Percentiles rank a stretch among this genome's conserved stretches.
Conservation (phyloP, 2,797 vertebrate species). For the Mus caroli region DNA sequence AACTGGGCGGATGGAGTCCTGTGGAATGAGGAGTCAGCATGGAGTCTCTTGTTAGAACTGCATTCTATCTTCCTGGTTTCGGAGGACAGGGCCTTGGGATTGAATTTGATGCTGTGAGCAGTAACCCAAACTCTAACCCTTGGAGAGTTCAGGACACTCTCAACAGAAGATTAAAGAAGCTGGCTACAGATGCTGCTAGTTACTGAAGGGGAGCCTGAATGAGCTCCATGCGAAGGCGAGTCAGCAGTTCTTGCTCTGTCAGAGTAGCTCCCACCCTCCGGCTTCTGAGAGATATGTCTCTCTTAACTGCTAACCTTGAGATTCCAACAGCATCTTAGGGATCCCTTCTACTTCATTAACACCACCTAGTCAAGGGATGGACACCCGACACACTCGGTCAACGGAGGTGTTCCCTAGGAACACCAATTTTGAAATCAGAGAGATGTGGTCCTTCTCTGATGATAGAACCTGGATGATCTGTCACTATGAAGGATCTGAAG, state of each 20-base stretch:
- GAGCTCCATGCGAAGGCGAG: not conserved
- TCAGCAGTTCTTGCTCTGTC: not conserved
- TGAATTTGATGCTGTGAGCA: not conserved
- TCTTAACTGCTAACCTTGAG: not conserved
- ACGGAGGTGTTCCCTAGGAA: conserved; percentile 5
- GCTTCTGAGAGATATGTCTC: not conserved
- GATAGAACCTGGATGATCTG: not conserved
- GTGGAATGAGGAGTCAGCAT: not conserved
- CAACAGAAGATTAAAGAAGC: not conserved
- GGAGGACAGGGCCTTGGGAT: not conserved
- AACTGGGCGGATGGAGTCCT: not conserved
- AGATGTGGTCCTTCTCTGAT: not conserved
- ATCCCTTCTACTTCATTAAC: not conserved
- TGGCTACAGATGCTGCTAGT: not conserved
- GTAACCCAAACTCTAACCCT: not conserved
- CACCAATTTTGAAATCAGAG: not conserved
- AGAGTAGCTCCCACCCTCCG: not conserved
- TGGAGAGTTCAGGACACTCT: not conserved
- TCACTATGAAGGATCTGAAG: not conserved
- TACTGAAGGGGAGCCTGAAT: not conserved
- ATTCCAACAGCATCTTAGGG: not conserved
- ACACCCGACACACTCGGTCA: not conserved
- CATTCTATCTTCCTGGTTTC: not conserved
- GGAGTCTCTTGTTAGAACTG: not conserved
- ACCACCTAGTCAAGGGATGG: not conserved